Percentiles rank a stretch among this genome's conserved stretches.
phyloP scores from a whole-genome alignment of 2,888 invertebrate species.

The Limnephilus marmoratus region DNA sequence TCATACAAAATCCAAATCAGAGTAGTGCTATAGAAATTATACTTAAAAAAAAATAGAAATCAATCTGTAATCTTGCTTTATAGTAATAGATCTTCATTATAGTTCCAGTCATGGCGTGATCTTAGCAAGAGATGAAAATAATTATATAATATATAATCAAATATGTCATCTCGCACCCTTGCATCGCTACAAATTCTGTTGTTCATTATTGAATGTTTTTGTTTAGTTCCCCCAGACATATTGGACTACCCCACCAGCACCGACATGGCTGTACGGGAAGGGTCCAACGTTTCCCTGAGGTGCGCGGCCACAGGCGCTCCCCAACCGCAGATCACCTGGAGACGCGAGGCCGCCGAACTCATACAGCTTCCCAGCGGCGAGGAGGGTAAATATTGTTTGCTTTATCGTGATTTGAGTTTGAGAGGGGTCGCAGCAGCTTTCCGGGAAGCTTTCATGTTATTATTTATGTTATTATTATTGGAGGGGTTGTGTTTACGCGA shows the following conservation, averaged over 20 bases:
- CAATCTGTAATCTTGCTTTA: no score
- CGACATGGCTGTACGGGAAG: conserved; percentile 92
- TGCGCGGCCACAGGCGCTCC: conserved; percentile 95
- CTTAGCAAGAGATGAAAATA: no score
- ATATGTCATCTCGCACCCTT: not conserved
- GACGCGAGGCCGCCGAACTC: conserved; percentile 87
- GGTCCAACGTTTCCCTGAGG: conserved; percentile 88
- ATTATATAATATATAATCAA: no score
- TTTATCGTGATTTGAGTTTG: not conserved
- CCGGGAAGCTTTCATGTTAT: not conserved
- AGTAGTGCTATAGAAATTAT: no score
- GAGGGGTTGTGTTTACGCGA: not conserved
- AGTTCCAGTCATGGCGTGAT: no score
- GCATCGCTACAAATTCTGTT: not conserved
- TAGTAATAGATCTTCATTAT: no score
- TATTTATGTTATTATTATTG: not conserved
- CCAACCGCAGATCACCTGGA: conserved; percentile 91
- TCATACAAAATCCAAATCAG: no score
- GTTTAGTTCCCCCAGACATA: conserved; percentile 89
- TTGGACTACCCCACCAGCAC: conserved; percentile 90
- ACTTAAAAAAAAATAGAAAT: no score
- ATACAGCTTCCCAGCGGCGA: conserved; percentile 83
- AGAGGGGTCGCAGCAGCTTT: not conserved
- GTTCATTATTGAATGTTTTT: not conserved
- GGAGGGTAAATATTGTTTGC: conserved; percentile 78